phyloP scores from a whole-genome alignment of 2,113 vertebrate genomes.

The Peromyscus californicus region DNA sequence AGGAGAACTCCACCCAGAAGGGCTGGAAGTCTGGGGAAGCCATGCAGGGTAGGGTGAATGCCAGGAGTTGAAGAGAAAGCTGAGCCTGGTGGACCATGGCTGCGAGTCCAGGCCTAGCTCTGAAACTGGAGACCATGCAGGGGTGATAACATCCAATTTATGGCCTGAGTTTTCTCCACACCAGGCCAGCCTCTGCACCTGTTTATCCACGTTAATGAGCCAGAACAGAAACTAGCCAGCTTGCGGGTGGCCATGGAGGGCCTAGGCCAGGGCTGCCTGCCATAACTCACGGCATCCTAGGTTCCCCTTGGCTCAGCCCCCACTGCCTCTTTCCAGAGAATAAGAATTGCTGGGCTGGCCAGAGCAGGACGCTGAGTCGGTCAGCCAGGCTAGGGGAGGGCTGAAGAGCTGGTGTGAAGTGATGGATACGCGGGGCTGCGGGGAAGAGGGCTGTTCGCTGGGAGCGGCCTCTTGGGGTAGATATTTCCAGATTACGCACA shows the following conservation, averaged over 20 bases:
- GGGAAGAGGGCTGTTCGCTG: constrained; percentile 80
- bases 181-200: background rate
- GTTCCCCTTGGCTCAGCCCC: fast-evolving
- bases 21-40: background rate
- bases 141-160: background rate
- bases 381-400: constrained; percentile 63
- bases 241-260: background rate
- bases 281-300: background rate
- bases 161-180: background rate
- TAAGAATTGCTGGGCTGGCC: background rate
- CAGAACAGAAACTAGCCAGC: background rate
- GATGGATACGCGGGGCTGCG: constrained; percentile 74
- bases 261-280: background rate
- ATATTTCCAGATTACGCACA: constrained; percentile 81
- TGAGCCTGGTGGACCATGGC: background rate
- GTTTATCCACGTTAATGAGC: background rate
- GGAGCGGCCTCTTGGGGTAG: constrained; percentile 85
- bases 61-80: background rate
- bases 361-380: background rate
- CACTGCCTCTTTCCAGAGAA: background rate
- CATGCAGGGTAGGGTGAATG: background rate
- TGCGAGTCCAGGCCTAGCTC: background rate
- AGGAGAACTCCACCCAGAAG: background rate
- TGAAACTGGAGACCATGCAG: background rate
- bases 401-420: constrained; percentile 60